Percentiles rank a stretch among this genome's conserved stretches.
These are phyloP conservation scores for Aplysina aerophoba DNA, from an alignment of 37 sponge, comb jelly and placozoan genomes.

Conservation along the genomic window DNA sequence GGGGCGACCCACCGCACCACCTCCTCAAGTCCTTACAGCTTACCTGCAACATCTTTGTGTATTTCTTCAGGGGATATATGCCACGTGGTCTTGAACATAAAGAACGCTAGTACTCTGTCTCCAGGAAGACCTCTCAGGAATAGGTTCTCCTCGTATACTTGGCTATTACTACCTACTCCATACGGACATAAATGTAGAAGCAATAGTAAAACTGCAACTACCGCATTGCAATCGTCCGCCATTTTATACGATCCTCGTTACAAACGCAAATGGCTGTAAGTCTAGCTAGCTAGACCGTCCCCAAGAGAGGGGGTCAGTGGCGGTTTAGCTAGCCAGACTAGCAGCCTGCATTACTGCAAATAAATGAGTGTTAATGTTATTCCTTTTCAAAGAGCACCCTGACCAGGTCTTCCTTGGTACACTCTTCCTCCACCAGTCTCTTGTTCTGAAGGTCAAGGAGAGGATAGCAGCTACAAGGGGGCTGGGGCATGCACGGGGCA, in stretches of 20 bases:
- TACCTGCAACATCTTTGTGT: not conserved
- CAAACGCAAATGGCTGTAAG: too few relatives aligned
- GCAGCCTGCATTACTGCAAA: too few relatives aligned
- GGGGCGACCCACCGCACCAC: too few relatives aligned
- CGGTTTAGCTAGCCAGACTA: too few relatives aligned
- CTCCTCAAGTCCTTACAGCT: too few relatives aligned
- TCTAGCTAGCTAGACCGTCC: too few relatives aligned
- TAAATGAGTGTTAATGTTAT: not conserved
- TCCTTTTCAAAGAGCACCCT: slow-evolving; percentile 58
- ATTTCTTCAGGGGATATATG: slow-evolving; percentile 28
- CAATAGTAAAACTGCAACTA: not conserved
- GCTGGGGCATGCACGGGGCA: too few relatives aligned
- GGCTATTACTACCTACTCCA: not conserved
- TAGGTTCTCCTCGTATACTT: slow-evolving; percentile 48
- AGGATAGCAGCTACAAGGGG: too few relatives aligned
- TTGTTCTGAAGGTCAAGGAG: slow-evolving; percentile 16
- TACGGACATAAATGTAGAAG: not conserved
- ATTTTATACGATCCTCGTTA: too few relatives aligned
- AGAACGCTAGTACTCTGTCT: slow-evolving; percentile 61
- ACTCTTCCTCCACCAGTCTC: slow-evolving; percentile 42
- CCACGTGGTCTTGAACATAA: slow-evolving; percentile 68
- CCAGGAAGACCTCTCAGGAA: slow-evolving; percentile 60
- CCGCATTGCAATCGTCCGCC: too few relatives aligned
- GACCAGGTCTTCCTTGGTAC: slow-evolving; percentile 58
- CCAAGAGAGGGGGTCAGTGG: too few relatives aligned